Evolutionary conservation across 2,888 invertebrate genomes (phyloP), one percentile per base, ranked within the genome.

Genomic region (Sinentomon sp.): DNA sequence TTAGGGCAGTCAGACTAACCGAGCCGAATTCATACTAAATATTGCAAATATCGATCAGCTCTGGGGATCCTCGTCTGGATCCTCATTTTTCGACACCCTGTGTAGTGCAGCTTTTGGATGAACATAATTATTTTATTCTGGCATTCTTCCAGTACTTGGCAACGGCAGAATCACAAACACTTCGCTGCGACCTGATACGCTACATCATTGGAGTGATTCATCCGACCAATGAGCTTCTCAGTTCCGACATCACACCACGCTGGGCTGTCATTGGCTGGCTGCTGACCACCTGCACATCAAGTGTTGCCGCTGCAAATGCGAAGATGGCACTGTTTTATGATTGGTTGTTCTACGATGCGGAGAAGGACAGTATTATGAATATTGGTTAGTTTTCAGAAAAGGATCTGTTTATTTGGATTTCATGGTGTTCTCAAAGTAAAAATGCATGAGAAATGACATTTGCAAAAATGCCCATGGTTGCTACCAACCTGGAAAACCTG

Each of bases 251-350:
- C 51, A 82, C 82, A 53, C 85, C 85, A 42, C 63, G 85, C 44
- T 85, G 85, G 85, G 83, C 83, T 40, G 77, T 85, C 28, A 83
- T 85, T 48, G 82, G 83, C 34, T 85, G 85, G 85, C 62, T 85
- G 6, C 61, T 85, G 35, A 80, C 80, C 26, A 80, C 82, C 10
- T 82, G 80, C 51, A 83, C 82, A 23, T 77, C 78, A 27, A 72
- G 68, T 49, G 77, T 80, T 21, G 78, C 80, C 28, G 75, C 77
- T 35, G 74, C 80, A 31, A 82, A 82, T 60, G 78, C 82, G 28
- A 87, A 85, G 56, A 55, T 85, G 35, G 78, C 83, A 12, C 59
- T 87, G 29, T 85, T 87, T 54, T 83, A 78, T 53, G 87, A 87
- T 53, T 87, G 85, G 85, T 56, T 85, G 26, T 76, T 82, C 48